These are phyloP conservation scores for Oreochromis aureus DNA, from an alignment of 2,113 vertebrate species.

Conservation along the genomic window DNA sequence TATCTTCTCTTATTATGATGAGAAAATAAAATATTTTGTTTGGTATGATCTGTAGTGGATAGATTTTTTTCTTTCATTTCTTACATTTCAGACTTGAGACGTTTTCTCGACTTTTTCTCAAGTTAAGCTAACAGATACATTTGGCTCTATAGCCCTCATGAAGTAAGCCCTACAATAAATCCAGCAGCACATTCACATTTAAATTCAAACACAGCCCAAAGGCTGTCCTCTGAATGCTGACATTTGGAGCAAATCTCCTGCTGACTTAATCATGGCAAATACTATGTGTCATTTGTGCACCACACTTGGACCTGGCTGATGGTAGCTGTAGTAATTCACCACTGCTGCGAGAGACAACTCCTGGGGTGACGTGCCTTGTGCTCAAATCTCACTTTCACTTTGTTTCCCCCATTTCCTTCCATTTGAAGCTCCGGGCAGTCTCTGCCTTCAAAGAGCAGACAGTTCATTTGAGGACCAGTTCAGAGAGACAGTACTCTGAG, in stretches of 20 bases:
- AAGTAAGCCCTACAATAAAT: not conserved
- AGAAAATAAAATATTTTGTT: not conserved
- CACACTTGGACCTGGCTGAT: constrained; percentile 71
- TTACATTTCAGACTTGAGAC: not conserved
- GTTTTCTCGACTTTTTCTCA: not conserved
- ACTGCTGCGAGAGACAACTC: constrained; percentile 69
- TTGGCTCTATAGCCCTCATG: not conserved
- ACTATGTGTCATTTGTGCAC: constrained; percentile 74
- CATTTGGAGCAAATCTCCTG: constrained; percentile 76
- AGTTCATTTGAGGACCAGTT: not conserved
- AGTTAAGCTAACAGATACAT: not conserved
- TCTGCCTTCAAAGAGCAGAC: not conserved
- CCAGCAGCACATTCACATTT: constrained; percentile 17
- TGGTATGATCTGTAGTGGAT: not conserved
- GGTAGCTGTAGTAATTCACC: constrained; percentile 73
- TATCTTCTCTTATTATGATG: not conserved
- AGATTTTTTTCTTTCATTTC: not conserved
- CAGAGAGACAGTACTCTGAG: not conserved
- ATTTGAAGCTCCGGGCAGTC: not conserved
- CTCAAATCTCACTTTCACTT: constrained; percentile 25
- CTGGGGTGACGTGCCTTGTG: constrained; percentile 53
- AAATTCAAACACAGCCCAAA: constrained; percentile 25
- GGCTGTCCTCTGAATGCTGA: constrained; percentile 64
- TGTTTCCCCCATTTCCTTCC: not conserved
- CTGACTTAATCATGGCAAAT: constrained; percentile 77